These are phyloP conservation scores for Eucidaris tribuloides DNA, from an alignment of 35 echinoderm and acorn worm genomes.

Conservation along the genomic window DNA sequence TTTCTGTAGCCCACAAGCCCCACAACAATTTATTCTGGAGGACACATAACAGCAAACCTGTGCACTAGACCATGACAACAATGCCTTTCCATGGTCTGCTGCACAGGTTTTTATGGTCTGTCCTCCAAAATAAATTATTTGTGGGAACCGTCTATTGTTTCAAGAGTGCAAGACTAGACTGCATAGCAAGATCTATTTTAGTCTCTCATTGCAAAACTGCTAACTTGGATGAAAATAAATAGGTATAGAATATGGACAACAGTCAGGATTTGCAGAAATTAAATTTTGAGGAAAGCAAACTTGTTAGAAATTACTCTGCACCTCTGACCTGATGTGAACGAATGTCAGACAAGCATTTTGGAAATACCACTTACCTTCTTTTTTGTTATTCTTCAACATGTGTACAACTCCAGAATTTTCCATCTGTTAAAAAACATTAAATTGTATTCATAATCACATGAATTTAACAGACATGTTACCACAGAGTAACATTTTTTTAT, in stretches of 20 bases:
- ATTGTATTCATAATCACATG: background rate
- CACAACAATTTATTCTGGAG: too few species aligned
- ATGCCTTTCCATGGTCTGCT: too few species aligned
- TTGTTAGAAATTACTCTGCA: background rate
- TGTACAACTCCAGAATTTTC: conserved; percentile 96
- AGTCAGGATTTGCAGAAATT: background rate
- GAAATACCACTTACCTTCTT: conserved; percentile 68
- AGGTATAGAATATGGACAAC: background rate
- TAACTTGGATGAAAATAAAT: background rate
- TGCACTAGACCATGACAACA: too few species aligned
- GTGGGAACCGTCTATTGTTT: too few species aligned
- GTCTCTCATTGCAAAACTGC: background rate
- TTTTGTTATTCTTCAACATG: conserved; percentile 99
- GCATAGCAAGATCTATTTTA: background rate
- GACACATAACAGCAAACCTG: too few species aligned
- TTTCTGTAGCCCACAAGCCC: too few species aligned
- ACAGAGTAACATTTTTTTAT: too few species aligned
- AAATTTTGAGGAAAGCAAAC: background rate
- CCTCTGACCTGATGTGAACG: background rate
- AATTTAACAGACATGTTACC: background rate
- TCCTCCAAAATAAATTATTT: too few species aligned
- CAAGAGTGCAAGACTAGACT: too few species aligned
- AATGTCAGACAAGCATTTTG: background rate
- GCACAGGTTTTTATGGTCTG: too few species aligned
- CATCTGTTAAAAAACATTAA: conserved; percentile 38